Conservation (phyloP, 1,140 invertebrate genomes). For the Yoshiicerus persimilis region DNA sequence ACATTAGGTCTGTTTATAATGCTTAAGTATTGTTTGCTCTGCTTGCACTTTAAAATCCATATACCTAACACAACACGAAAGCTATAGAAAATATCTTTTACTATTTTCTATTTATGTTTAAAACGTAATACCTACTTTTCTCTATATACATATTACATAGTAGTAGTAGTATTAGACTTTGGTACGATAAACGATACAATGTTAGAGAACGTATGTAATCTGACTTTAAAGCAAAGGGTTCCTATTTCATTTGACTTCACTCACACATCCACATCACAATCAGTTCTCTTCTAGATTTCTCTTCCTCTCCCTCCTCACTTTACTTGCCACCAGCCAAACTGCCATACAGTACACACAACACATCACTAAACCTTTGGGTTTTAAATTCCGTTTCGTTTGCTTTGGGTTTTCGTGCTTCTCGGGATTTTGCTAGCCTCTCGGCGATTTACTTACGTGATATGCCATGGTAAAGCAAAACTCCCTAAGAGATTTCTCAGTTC, state of each 20-base stretch:
- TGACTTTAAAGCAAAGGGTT: background rate
- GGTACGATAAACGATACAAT: background rate
- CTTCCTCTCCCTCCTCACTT: background rate
- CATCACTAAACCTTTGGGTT: background rate
- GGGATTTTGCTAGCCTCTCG: background rate
- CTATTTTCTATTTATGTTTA: background rate
- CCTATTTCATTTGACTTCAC: background rate
- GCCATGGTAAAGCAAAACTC: background rate
- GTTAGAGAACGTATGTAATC: background rate
- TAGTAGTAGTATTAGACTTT: background rate
- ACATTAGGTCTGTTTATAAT: constrained; percentile 5
- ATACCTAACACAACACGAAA: background rate
- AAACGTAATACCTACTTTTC: background rate
- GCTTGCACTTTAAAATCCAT: background rate
- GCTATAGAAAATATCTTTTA: background rate
- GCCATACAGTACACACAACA: background rate
- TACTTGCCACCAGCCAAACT: background rate
- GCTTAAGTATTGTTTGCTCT: background rate
- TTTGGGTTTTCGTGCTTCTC: background rate
- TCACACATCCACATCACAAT: background rate
- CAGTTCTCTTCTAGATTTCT: background rate
- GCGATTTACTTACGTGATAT: background rate
- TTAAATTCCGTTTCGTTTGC: background rate
- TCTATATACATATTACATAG: background rate
- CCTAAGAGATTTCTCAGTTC: background rate